Evolutionary conservation across 2,797 vertebrate genomes (phyloP).

Genomic region (Phoxinus dragarum): DNA sequence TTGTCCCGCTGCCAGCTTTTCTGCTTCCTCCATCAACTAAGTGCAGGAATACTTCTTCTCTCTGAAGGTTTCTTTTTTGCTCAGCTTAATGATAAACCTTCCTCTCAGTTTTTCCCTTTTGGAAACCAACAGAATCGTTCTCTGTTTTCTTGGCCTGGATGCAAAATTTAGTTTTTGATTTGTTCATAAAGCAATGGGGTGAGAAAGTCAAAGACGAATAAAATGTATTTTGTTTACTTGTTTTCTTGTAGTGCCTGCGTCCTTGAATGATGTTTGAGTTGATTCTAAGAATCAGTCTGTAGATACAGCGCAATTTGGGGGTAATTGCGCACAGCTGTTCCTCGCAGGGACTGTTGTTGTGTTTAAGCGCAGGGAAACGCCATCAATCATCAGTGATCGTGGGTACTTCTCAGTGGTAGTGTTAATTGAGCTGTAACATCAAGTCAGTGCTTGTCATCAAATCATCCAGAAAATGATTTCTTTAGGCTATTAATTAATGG

Average conservation of each 20-base stretch:
- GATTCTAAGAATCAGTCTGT: constrained; percentile 53
- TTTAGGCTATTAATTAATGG: no score
- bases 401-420: background rate
- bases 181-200: constrained; percentile 6
- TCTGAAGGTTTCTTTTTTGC: constrained; percentile 43
- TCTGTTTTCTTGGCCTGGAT: constrained; percentile 20
- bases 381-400: constrained; percentile 13
- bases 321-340: constrained; percentile 64
- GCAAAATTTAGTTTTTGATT: constrained; percentile 12
- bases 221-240: constrained; percentile 24
- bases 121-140: background rate
- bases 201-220: background rate
- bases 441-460: background rate
- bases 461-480: background rate
- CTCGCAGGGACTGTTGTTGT: constrained; percentile 36
- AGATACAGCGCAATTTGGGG: constrained; percentile 36
- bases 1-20: constrained; percentile 25
- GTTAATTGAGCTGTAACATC: background rate
- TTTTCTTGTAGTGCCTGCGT: constrained; percentile 33
- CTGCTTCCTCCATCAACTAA: constrained; percentile 43
- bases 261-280: constrained; percentile 39
- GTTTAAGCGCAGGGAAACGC: constrained; percentile 21
- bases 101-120: constrained; percentile 38
- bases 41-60: constrained; percentile 33
- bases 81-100: constrained; percentile 36